Evolutionary conservation across 2,888 invertebrate species (phyloP), one percentile per base, ranked within the genome.

Genomic region (Ornithoptera alexandrae): DNA sequence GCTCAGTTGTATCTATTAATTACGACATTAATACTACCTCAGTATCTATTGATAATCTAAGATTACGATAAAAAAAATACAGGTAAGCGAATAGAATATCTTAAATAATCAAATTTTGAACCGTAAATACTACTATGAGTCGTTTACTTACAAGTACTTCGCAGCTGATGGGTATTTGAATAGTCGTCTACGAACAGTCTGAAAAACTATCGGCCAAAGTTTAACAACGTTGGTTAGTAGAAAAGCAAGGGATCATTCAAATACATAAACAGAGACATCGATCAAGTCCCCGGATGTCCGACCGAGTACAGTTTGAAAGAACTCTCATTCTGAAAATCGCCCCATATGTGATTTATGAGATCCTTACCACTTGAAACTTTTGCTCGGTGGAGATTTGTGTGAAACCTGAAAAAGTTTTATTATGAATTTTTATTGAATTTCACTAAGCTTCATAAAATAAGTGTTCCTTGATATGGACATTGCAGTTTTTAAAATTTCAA

Each of bases 261-360:
- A 56, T 22, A 61, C 65, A 69, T 30, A 69, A 69, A 65, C 69
- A 69, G 53, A 65, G 57, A 58, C 61, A 69, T 69, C 65, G 46
- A 69, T 69, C 69, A 69, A 69, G 62, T 53, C 2, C 46, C n/a
- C 65, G 65, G 65, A 69, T 57, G 65, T 65, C 65, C 69, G 46
- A 65, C 46, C 24, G 30, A 65, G 62, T 61, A 65, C 57, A 65
- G 69, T 69, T 69, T 69, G 69, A 69, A 69, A 69, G 69, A 69
- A 65, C 65, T 69, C 61, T 61, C 65, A 61, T 62, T 65, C 65
- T 65, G 65, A 20, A 69, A 62, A 69, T 69, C 65, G 65, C 62
- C 46, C 69, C 65, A 69, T 65, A 58, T 62, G 61, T 69, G 69
- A 69, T 69, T 69, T 69, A 69, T 69, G 61, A 62, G 42, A 62